These are phyloP conservation scores for Chlorops oryzae DNA, from an alignment of 1,140 invertebrate genomes.

Conservation along the genomic window DNA sequence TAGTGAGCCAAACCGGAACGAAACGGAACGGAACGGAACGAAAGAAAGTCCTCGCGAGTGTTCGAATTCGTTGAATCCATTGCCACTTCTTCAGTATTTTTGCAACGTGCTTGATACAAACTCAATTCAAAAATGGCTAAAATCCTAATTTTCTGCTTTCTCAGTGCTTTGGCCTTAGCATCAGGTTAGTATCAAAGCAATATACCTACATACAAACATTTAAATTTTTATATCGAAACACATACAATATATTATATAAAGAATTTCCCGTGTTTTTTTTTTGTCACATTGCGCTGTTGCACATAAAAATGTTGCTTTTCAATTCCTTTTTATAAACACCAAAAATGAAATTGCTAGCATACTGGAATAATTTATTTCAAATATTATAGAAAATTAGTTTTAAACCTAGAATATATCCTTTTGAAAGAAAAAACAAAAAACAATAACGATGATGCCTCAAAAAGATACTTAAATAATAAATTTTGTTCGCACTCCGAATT, in stretches of 20 bases:
- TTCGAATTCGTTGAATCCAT: not conserved
- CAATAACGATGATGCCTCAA: not conserved
- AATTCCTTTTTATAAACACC: not conserved
- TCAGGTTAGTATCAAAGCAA: slow-evolving; percentile 38
- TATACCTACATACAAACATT: not conserved
- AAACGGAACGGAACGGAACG: not conserved
- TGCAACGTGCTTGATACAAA: slow-evolving; percentile 1
- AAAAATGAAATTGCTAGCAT: no score
- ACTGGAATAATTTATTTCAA: no score
- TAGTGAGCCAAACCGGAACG: not conserved
- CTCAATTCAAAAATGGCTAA: slow-evolving; percentile 30
- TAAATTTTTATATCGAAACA: slow-evolving; percentile 2
- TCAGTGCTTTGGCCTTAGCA: slow-evolving; percentile 40
- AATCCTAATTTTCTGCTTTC: slow-evolving; percentile 38
- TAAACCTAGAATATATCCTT: not conserved
- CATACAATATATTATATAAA: not conserved
- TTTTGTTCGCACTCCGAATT: slow-evolving; percentile 30
- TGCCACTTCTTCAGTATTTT: slow-evolving; percentile 10
- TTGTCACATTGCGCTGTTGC: not conserved
- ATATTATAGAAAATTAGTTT: not conserved
- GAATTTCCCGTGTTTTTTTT: not conserved
- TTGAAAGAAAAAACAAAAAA: not conserved
- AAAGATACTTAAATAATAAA: slow-evolving; percentile 17
- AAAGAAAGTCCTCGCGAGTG: slow-evolving; percentile 15
- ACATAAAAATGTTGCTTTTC: not conserved